Base-by-base conservation (phyloP, 2,113 vertebrate genomes). In the Myocastor coypus region DNA sequence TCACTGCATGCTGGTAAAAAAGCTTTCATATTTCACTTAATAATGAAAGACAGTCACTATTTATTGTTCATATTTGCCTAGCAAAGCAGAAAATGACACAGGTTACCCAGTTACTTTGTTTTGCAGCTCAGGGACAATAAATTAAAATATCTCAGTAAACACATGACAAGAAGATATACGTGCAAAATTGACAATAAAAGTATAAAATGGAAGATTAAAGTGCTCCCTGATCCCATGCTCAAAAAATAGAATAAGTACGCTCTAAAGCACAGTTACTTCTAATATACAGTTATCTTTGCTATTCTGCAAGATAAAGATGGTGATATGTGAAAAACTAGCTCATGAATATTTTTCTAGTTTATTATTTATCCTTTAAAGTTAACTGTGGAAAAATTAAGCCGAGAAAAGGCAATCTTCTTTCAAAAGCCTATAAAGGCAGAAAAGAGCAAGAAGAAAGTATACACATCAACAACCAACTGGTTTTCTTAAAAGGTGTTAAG, bases 1-100 rank as follows among this genome's bases (percentile, higher is more conserved):
- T 52, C 34, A 71, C 8, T 46, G 19, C 12, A 88, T 89, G 32
- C 24, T 68, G 46, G 28, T 71, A 68, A 87, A 96, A 95, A 91
- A 91, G 34, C 5, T 55, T 89, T 88, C 34, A 46, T 86, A 32
- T 86, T 96, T 96, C 32, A 85, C 55, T 96, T 61, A 75, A 42
- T 85, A 77, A 66, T 66, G 34, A 92, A 93, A 96, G 14, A 30
- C 19, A 37, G 68, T 92, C 13, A 82, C 13, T 28, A 55, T 26
- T 71, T 83, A 84, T 40, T 46, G 94, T 46, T 81, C 64, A 37
- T 26, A 73, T 8, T 81, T 83, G 24, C 63, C 7, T 46, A 87
- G 26, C 34, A 93, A 89, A 92, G 42, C 69, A 37, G 80, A 83
- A 61, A 61, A 1, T 55, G 57, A 78, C 75, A 9, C 40, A 94